These are phyloP conservation scores for Ceratosolen solmsi DNA, from an alignment of 1,140 invertebrate species.

Conservation along the genomic window DNA sequence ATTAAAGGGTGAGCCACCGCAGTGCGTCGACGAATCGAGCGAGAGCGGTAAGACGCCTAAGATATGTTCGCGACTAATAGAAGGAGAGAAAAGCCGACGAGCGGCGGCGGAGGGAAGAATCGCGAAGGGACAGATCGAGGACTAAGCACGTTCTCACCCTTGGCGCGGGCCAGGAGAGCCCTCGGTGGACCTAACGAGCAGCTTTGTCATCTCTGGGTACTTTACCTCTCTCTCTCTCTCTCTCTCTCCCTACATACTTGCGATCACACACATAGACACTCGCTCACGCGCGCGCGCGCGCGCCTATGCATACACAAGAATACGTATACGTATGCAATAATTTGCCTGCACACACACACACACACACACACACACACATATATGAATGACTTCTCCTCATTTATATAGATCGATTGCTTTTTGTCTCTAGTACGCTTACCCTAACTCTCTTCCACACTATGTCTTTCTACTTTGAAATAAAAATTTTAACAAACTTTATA, in stretches of 20 bases:
- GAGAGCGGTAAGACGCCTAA: constrained; percentile 23
- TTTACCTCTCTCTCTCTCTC: constrained; percentile 29
- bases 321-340: no score
- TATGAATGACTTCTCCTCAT: not conserved
- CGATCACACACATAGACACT: not conserved
- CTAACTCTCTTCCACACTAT: not conserved
- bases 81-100: not conserved
- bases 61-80: constrained; percentile 48
- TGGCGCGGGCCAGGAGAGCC: constrained; percentile 69
- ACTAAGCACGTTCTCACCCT: constrained; percentile 72
- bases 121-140: constrained; percentile 67
- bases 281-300: no score
- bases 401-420: constrained; percentile 8
- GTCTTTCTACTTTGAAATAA: not conserved
- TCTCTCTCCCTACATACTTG: not conserved
- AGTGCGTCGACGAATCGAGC: not conserved
- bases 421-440: not conserved
- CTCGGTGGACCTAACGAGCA: constrained; percentile 71
- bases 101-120: no score
- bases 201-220: constrained; percentile 69
- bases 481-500: not conserved
- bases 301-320: no score
- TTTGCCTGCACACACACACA: not conserved
- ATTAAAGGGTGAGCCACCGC: constrained; percentile 30
- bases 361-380: not conserved